phyloP scores from a whole-genome alignment of 2,113 vertebrate species.

The Cyprinodon variegatus region DNA sequence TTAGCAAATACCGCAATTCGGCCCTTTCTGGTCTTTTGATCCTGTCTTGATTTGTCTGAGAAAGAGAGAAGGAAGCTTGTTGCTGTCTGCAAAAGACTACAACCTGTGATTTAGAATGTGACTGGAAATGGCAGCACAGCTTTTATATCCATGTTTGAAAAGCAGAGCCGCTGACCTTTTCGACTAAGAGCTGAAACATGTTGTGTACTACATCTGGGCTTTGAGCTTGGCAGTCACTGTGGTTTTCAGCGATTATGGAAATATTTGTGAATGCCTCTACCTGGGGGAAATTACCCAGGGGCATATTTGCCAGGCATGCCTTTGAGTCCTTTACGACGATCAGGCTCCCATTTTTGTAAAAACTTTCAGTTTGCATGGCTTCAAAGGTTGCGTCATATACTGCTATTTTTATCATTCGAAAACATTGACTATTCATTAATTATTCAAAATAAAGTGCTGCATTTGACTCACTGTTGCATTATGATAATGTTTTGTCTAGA shows the following conservation, averaged over 20 bases:
- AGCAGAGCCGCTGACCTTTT: slow-evolving; percentile 69
- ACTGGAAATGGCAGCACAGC: slow-evolving; percentile 61
- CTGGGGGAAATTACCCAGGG: slow-evolving; percentile 40
- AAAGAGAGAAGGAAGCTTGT: slow-evolving; percentile 26
- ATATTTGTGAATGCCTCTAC: slow-evolving; percentile 61
- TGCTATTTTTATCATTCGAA: slow-evolving; percentile 36
- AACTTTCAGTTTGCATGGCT: slow-evolving; percentile 26
- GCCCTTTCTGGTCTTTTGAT: neutral
- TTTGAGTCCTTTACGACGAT: slow-evolving; percentile 24
- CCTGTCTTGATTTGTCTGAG: slow-evolving; percentile 11
- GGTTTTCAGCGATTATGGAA: slow-evolving; percentile 65
- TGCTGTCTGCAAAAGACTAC: slow-evolving; percentile 42
- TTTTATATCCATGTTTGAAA: slow-evolving; percentile 59
- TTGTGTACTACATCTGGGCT: slow-evolving; percentile 56
- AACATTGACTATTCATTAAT: neutral
- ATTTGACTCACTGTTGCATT: neutral
- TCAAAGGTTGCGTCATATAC: slow-evolving; percentile 30
- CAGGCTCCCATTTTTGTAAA: slow-evolving; percentile 26
- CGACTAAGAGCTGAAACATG: slow-evolving; percentile 69
- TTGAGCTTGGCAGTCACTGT: slow-evolving; percentile 38
- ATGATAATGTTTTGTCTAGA: too few relatives aligned
- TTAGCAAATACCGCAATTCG: slow-evolving; percentile 1
- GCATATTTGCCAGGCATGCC: slow-evolving; percentile 47
- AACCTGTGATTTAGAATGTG: slow-evolving; percentile 31
- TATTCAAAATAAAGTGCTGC: neutral